Evolutionary conservation across 2,888 invertebrate species (phyloP).

Genomic region (Metacarcinus magister): DNA sequence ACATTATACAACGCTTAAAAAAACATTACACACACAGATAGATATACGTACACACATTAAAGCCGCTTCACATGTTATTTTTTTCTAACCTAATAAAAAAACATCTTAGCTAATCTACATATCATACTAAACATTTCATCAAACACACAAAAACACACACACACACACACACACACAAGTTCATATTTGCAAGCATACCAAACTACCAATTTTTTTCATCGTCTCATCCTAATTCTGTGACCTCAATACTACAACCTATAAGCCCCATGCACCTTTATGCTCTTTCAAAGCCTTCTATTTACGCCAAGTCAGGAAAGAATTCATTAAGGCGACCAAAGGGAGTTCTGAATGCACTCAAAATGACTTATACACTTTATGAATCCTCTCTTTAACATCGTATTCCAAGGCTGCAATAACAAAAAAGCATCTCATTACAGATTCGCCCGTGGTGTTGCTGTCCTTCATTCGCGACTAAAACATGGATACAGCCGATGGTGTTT

Average conservation of each 20-base stretch:
- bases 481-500: background rate
- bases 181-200: background rate
- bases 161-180: constrained; percentile 50
- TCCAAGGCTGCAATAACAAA: background rate
- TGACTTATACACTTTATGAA: background rate
- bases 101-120: no score
- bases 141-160: constrained; percentile 1
- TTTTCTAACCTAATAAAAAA: no score
- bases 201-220: background rate
- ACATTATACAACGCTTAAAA: background rate
- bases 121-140: background rate
- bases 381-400: background rate
- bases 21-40: background rate
- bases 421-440: background rate
- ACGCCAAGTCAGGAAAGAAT: no score
- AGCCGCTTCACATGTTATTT: no score
- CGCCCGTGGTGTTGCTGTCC: background rate
- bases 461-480: background rate
- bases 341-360: no score
- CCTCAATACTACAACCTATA: no score
- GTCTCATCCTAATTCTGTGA: no score
- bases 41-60: background rate
- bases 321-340: no score
- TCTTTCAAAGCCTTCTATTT: no score
- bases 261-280: no score